Evolutionary conservation across 2,797 vertebrate species (phyloP), one percentile per base, ranked within the genome.

Genomic region (Oreortyx pictus): DNA sequence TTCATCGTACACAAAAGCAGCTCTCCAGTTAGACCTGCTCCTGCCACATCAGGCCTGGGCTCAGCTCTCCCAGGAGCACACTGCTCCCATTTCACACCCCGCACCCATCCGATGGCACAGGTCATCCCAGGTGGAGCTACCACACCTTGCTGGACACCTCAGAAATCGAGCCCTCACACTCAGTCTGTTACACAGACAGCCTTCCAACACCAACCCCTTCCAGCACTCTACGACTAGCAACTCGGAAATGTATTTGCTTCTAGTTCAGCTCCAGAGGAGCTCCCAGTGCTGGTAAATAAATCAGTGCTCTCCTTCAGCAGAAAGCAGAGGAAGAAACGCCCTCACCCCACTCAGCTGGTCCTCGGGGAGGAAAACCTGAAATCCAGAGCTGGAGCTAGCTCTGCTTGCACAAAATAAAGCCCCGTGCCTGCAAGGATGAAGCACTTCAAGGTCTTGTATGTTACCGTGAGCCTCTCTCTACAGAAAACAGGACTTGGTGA

Each of bases 361-460:
- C 31, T 70, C 1, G 0, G 60, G 23, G n/a, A 90, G 8, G 11
- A 90, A 75, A 65, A 39, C 41, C 25, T 13, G 1, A 62, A 79
- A 65, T 46, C 18, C n/a, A 77, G 70, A 70, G 29, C 37, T 19
- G 78, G 31, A 89, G 31, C 72, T 57, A 29, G 7, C 65, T 77
- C 54, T 76, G 33, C 76, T 86, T 49, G 31, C 13, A 6, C 20
- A 41, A 6, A 74, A 73, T 8, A 82, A 65, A 75, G 22, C 1
- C 27, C 14, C 23, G 29, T 2, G 2, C 31, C 57, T 19, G 5
- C 23, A 65, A 41, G 76, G 41, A 57, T 9, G 13, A 90, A 80
- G 66, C 25, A 41, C 56, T 92, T 91, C 83, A 93, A 94, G 77
- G 76, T 59, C 82, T 86, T 49, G 25, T 8, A 75, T 71, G 68